phyloP scores from a whole-genome alignment of 2,797 vertebrate species.

The Furcifer pardalis region DNA sequence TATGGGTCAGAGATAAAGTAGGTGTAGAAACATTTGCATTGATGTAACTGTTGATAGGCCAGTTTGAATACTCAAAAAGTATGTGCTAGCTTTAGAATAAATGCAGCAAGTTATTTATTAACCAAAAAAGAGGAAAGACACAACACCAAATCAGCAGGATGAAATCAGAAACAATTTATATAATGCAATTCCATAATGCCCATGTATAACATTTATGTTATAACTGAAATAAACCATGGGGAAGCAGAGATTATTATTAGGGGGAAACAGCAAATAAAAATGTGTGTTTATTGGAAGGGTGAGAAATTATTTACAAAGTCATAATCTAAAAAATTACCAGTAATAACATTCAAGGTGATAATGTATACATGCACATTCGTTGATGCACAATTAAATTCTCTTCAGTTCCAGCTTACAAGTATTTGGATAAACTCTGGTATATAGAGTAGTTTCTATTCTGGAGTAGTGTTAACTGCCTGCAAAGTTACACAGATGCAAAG shows the following conservation, averaged over 20 bases:
- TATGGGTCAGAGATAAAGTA: not conserved
- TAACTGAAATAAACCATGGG: slow-evolving; percentile 53
- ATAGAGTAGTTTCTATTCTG: slow-evolving; percentile 25
- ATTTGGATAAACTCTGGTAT: slow-evolving; percentile 44
- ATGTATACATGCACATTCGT: slow-evolving; percentile 40
- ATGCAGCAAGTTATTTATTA: not conserved
- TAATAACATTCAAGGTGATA: slow-evolving; percentile 49
- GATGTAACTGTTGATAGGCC: not conserved
- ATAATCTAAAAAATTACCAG: slow-evolving; percentile 52
- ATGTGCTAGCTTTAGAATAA: not conserved
- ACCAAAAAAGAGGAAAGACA: not conserved
- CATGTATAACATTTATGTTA: slow-evolving; percentile 9
- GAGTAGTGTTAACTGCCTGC: slow-evolving; percentile 37
- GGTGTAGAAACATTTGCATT: not conserved
- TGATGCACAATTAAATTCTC: slow-evolving; percentile 45
- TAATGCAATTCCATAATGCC: slow-evolving; percentile 1
- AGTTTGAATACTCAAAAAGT: not conserved
- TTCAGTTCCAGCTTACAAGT: slow-evolving; percentile 35
- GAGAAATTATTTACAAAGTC: slow-evolving; percentile 50
- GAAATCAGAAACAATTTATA: not conserved
- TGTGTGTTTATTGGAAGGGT: slow-evolving; percentile 50
- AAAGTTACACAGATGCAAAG: slow-evolving; percentile 25
- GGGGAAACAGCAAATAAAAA: slow-evolving; percentile 62
- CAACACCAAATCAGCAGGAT: not conserved
- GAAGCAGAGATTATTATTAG: slow-evolving; percentile 46